phyloP scores from a whole-genome alignment of 2,797 vertebrate genomes.

The Eutrigla gurnardus region DNA sequence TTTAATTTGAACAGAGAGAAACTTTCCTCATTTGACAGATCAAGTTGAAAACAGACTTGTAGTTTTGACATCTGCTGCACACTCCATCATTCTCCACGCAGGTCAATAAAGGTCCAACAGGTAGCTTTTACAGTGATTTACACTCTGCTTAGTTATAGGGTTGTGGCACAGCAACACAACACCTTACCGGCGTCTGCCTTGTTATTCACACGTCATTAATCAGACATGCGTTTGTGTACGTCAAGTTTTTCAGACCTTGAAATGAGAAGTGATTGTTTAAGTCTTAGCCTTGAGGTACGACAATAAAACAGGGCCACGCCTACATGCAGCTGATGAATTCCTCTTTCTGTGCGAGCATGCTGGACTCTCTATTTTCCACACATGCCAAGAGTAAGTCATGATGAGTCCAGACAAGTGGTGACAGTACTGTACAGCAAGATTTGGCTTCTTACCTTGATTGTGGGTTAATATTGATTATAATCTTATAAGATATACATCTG shows the following conservation, averaged over 20 bases:
- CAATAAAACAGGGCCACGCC: conserved; percentile 34
- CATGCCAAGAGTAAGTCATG: conserved; percentile 23
- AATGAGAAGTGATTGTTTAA: conserved; percentile 16
- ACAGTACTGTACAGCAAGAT: conserved; percentile 1
- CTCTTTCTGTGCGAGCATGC: conserved; percentile 67
- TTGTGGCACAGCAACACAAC: not conserved
- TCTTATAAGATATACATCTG: not conserved
- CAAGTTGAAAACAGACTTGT: conserved; percentile 3
- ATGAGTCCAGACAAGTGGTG: conserved; percentile 38
- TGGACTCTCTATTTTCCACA: conserved; percentile 27
- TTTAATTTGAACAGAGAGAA: conserved; percentile 11
- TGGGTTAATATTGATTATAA: conserved; percentile 6
- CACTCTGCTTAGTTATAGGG: not conserved
- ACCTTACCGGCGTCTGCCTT: not conserved
- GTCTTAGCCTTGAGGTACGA: conserved; percentile 24
- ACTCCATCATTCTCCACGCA: conserved; percentile 13
- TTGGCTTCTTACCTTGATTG: not conserved
- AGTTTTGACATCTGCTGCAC: conserved; percentile 9
- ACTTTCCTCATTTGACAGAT: not conserved
- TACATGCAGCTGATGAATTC: conserved; percentile 54
- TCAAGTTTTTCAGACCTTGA: conserved; percentile 11
- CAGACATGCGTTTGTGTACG: not conserved
- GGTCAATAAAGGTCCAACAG: conserved; percentile 5
- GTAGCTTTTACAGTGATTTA: not conserved
- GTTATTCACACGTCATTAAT: conserved; percentile 27